Percentiles rank a stretch among this genome's conserved stretches.
Conservation (phyloP, 2,888 invertebrate species). For the Mellilla xanthometata region DNA sequence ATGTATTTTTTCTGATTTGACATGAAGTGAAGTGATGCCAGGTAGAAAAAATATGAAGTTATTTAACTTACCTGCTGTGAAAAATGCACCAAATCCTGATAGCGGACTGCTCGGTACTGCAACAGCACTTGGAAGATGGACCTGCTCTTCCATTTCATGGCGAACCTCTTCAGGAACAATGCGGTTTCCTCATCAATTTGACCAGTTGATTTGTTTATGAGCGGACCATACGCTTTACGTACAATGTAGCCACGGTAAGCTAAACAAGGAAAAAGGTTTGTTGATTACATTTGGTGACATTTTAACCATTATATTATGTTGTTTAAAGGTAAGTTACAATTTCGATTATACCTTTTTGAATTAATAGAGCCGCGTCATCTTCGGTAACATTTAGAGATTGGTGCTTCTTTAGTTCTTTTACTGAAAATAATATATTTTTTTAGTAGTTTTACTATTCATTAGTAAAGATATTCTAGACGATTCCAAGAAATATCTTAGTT, state of each 20-base stretch:
- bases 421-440: slow-evolving; percentile 45
- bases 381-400: slow-evolving; percentile 78
- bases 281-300: no score
- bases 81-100: slow-evolving; percentile 92
- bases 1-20: no score
- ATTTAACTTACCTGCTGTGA: slow-evolving; percentile 91
- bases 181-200: slow-evolving; percentile 87
- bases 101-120: slow-evolving; percentile 90
- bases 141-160: slow-evolving; percentile 91
- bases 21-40: no score
- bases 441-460: neutral
- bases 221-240: slow-evolving; percentile 85
- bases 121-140: slow-evolving; percentile 92
- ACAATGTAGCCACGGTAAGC: slow-evolving; percentile 88
- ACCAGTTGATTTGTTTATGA: slow-evolving; percentile 83
- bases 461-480: neutral
- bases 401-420: slow-evolving; percentile 71
- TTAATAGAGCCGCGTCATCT: slow-evolving; percentile 89
- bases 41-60: neutral
- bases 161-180: slow-evolving; percentile 88
- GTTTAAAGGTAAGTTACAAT: no score
- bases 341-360: slow-evolving; percentile 95
- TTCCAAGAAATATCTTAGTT: no score
- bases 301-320: no score
- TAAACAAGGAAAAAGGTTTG: slow-evolving; percentile 42